These are phyloP conservation scores for Champsocephalus gunnari DNA, from an alignment of 2,797 vertebrate genomes.

Conservation along the genomic window DNA sequence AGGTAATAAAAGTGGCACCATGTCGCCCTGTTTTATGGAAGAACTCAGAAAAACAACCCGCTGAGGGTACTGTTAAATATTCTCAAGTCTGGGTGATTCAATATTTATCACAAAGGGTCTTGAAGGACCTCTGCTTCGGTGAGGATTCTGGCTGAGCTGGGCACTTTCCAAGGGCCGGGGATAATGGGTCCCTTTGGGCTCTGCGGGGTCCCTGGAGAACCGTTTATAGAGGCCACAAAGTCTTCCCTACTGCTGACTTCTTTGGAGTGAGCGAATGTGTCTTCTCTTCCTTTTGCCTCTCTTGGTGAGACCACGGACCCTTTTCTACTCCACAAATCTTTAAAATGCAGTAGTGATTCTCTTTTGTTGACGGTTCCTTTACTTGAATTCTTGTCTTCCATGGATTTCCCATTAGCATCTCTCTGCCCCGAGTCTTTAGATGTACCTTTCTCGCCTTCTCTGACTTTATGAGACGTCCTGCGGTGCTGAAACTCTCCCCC, in stretches of 20 bases:
- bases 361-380: constrained; percentile 56
- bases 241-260: constrained; percentile 53
- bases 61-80: constrained; percentile 42
- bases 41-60: constrained; percentile 70
- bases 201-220: constrained; percentile 55
- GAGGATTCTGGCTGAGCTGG: constrained; percentile 85
- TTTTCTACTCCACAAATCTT: constrained; percentile 61
- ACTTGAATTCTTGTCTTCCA: constrained; percentile 43
- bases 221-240: constrained; percentile 54
- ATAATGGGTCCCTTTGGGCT: constrained; percentile 83
- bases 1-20: constrained; percentile 51
- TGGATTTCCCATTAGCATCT: constrained; percentile 55
- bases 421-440: constrained; percentile 56
- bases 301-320: constrained; percentile 39
- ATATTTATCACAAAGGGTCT: constrained; percentile 73
- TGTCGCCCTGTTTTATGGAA: constrained; percentile 69
- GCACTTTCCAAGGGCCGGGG: constrained; percentile 92
- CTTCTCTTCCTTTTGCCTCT: constrained; percentile 56
- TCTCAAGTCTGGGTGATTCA: constrained; percentile 44
- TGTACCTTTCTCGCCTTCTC: constrained; percentile 47
- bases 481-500: constrained; percentile 67
- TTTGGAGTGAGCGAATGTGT: constrained; percentile 43
- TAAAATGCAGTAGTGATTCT: constrained; percentile 48
- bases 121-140: constrained; percentile 80
- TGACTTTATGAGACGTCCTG: constrained; percentile 25